phyloP scores from a whole-genome alignment of 2,113 vertebrate species.

The Tonatia bakeri region DNA sequence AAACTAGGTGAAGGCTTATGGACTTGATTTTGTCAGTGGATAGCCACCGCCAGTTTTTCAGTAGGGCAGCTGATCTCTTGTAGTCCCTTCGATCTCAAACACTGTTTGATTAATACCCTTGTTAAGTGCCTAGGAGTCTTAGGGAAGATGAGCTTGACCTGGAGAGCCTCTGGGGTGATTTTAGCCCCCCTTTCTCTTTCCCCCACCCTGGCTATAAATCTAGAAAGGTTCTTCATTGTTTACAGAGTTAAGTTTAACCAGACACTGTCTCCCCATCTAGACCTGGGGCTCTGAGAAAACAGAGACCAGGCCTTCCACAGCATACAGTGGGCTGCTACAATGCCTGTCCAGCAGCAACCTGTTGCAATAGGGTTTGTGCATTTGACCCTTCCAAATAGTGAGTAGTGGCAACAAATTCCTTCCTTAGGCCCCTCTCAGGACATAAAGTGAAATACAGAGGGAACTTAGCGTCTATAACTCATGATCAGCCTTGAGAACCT shows the following conservation, averaged over 20 bases:
- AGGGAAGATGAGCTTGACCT: neutral
- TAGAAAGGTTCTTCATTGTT: constrained; percentile 60
- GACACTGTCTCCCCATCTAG: constrained; percentile 48
- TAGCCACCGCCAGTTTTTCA: neutral
- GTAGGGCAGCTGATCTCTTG: constrained; percentile 2
- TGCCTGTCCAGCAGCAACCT: neutral
- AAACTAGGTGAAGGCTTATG: neutral
- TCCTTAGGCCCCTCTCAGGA: neutral
- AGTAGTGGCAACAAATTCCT: neutral
- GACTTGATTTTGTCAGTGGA: constrained; percentile 21
- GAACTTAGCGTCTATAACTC: neutral
- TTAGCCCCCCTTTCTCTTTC: neutral
- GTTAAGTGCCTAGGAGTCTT: neutral
- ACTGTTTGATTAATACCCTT: constrained; percentile 27
- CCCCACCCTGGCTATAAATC: constrained; percentile 39
- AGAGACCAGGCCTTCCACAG: constrained; percentile 23
- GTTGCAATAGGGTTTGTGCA: neutral
- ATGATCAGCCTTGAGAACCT: neutral
- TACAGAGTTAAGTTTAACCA: constrained; percentile 66
- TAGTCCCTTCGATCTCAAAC: neutral
- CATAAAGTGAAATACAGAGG: neutral
- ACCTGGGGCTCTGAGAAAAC: neutral
- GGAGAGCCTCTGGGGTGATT: constrained; percentile 12
- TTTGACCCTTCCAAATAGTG: neutral
- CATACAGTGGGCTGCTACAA: neutral